Evolutionary conservation across 92 coral and sea anemone species (phyloP).

Genomic region (Paramuricea clavata): DNA sequence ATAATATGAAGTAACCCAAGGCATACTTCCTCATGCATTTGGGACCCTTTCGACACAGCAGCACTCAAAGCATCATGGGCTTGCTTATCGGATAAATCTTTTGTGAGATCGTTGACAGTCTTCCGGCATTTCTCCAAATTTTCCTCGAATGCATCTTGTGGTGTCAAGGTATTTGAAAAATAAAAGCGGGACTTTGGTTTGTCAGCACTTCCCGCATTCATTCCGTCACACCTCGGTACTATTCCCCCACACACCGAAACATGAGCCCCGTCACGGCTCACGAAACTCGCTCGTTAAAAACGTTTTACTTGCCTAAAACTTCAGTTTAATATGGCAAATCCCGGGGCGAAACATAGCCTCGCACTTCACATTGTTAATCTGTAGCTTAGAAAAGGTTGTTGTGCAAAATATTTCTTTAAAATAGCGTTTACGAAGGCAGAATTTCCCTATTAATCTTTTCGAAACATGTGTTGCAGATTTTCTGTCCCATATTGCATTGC

Average conservation of each 20-base stretch:
- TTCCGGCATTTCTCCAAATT: slow-evolving; percentile 88
- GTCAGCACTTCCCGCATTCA: slow-evolving; percentile 36
- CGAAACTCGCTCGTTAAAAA: background rate
- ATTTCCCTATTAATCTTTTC: background rate
- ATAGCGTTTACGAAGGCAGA: slow-evolving; percentile 20
- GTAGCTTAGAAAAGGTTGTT: background rate
- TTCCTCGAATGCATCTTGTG: slow-evolving; percentile 87
- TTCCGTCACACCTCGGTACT: slow-evolving; percentile 8
- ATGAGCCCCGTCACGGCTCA: slow-evolving; percentile 27
- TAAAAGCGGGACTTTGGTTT: slow-evolving; percentile 70
- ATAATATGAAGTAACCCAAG: slow-evolving; percentile 87
- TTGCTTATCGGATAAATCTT: slow-evolving; percentile 89
- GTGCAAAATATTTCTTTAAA: slow-evolving; percentile 13
- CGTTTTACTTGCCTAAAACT: slow-evolving; percentile 18
- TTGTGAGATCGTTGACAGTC: slow-evolving; percentile 69
- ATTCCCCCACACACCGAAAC: background rate
- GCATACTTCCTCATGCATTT: slow-evolving; percentile 87
- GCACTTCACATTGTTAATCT: slow-evolving; percentile 18
- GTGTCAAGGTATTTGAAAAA: slow-evolving; percentile 67
- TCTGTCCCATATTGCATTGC: slow-evolving; percentile 41
- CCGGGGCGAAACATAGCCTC: slow-evolving; percentile 25
- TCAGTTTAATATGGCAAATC: slow-evolving; percentile 2
- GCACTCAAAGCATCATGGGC: slow-evolving; percentile 98
- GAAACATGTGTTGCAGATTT: slow-evolving; percentile 30
- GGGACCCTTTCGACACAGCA: slow-evolving; percentile 85